Evolutionary conservation across 2,113 vertebrate species (phyloP).

Genomic region (Chionodraco myersi): DNA sequence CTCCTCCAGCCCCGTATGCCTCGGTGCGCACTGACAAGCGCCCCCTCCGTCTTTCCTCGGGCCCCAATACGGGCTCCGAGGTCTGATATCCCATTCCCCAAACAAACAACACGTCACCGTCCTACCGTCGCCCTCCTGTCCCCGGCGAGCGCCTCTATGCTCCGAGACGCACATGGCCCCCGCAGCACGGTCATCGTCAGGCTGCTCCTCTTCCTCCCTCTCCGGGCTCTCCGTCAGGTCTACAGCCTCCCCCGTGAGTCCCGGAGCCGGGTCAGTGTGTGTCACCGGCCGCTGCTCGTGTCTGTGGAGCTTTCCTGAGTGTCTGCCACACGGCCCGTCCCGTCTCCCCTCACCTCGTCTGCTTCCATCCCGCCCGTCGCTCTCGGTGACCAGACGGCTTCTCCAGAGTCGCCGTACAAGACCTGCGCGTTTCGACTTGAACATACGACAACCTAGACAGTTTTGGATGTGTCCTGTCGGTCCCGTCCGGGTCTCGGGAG

Average conservation of each 20-base stretch:
- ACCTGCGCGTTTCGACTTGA: conserved; percentile 96
- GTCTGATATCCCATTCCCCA: conserved; percentile 83
- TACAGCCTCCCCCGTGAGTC: conserved; percentile 62
- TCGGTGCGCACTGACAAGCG: conserved; percentile 63
- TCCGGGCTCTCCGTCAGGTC: conserved; percentile 75
- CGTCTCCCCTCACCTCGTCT: conserved; percentile 77
- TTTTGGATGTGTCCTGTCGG: conserved; percentile 79
- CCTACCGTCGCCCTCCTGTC: conserved; percentile 82
- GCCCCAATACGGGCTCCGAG: conserved; percentile 66
- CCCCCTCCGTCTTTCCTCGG: conserved; percentile 70
- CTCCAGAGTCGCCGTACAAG: conserved; percentile 98
- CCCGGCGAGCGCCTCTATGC: conserved; percentile 70
- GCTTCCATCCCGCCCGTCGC: conserved; percentile 84
- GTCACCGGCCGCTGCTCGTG: conserved; percentile 78
- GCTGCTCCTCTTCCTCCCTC: conserved; percentile 70
- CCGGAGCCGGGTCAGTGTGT: conserved; percentile 55
- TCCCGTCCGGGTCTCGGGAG: conserved; percentile 75
- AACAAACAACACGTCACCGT: conserved; percentile 92
- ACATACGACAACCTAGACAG: conserved; percentile 91
- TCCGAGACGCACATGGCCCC: conserved; percentile 76
- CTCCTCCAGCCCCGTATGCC: conserved; percentile 63
- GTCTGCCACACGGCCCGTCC: conserved; percentile 71
- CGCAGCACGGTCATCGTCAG: conserved; percentile 71
- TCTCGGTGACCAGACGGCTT: conserved; percentile 91
- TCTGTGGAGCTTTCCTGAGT: conserved; percentile 79